Evolutionary conservation across 2,797 vertebrate species (phyloP), one percentile per base, ranked within the genome.

Genomic region (Pelochelys cantorii): DNA sequence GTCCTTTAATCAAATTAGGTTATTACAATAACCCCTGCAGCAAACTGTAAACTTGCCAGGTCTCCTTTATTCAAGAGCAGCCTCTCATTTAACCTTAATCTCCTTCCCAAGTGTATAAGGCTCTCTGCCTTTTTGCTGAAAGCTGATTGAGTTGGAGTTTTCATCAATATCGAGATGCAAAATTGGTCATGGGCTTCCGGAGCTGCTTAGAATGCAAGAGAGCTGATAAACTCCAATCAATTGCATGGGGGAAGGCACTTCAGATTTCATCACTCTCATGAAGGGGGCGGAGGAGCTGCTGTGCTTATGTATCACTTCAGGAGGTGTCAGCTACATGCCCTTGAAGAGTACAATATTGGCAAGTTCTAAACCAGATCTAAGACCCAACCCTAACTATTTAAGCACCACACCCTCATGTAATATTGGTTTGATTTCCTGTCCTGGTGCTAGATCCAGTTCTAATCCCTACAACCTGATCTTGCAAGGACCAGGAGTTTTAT

Each of bases 351-450:
- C 11, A 1, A 0, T 5, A 11, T 14, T 23, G 11, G 11, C 55
- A 11, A 22, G 8, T 0, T 48, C 42, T 77, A 52, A 77, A 13
- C 37, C 25, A 27, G 48, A 17, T 14, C 18, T 71, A 52, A 85
- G n/a, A 22, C 4, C 8, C 48, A 56, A 2, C 10, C 2, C 62
- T 68, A 1, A 0, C 34, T 37, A 37, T 29, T 13, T 2, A 0
- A 57, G 31, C 34, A 10, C 22, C 29, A 29, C 0, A 1, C 8
- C n/a, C 0, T 0, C 1, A 0, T 12, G 31, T 25, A 59, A 60
- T n/a, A 42, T 0, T 14, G 7, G 55, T 37, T 88, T 52, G 52
- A 65, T 74, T 84, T 79, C 34, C 18, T 65, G 52, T 52, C 11
- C 52, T 3, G 10, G 53, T 1, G 1, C 3, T 1, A 0, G 74